Percentiles rank a stretch among this genome's conserved stretches.
phyloP scores from a whole-genome alignment of 2,113 vertebrate species.

The Aptenodytes forsteri region DNA sequence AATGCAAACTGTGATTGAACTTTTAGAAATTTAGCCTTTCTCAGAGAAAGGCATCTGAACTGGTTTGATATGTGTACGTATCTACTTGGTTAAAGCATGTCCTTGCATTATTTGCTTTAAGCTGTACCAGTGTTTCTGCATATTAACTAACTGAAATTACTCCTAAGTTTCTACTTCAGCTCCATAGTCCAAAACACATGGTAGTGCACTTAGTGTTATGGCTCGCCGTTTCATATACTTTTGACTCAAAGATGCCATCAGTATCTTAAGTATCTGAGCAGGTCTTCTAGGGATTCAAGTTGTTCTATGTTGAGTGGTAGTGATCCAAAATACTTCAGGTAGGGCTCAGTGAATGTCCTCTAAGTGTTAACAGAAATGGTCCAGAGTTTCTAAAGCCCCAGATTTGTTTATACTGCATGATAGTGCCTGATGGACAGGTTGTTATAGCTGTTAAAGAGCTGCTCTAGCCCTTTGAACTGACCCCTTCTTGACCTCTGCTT shows the following conservation, averaged over 20 bases:
- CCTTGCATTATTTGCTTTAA: neutral
- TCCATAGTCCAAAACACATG: neutral
- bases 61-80: neutral
- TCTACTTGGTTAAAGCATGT: constrained; percentile 12
- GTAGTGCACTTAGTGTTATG: neutral
- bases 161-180: constrained; percentile 27
- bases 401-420: constrained; percentile 76
- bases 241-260: constrained; percentile 16
- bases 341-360: constrained; percentile 57
- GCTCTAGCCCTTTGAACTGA: constrained; percentile 77
- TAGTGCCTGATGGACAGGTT: constrained; percentile 79
- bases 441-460: constrained; percentile 81
- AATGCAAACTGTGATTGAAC: neutral
- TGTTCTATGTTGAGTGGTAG: constrained; percentile 48
- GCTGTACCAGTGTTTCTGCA: neutral
- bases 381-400: constrained; percentile 73
- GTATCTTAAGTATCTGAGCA: constrained; percentile 33
- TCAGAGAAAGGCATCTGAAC: neutral
- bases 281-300: constrained; percentile 59
- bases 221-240: neutral
- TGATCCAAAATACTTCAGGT: constrained; percentile 63
- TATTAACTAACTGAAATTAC: neutral
- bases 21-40: neutral
- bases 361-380: constrained; percentile 79
- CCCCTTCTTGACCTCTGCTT: constrained; percentile 80